phyloP scores from a whole-genome alignment of 2,888 invertebrate genomes.

The Pseudococcus jackbeardsleyi region DNA sequence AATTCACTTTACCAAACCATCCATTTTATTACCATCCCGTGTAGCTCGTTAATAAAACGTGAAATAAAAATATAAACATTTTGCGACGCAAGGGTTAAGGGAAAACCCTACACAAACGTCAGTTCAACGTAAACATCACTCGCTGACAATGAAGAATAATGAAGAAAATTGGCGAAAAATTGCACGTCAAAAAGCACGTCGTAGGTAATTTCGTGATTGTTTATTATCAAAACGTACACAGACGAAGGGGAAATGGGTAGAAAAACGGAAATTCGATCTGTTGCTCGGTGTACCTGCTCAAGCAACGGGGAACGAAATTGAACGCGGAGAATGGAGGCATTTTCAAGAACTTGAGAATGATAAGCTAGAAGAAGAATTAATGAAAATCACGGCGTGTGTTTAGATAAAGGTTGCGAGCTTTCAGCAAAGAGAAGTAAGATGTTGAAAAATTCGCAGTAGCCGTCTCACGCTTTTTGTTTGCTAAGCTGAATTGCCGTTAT shows the following conservation, averaged over 20 bases:
- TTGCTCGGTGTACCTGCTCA: background rate
- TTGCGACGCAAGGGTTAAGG: background rate
- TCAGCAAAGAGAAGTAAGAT: background rate
- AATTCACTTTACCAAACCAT: background rate
- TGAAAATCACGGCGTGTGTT: constrained; percentile 24
- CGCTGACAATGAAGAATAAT: background rate
- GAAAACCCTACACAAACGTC: background rate
- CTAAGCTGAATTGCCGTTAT: background rate
- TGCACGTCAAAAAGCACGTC: background rate
- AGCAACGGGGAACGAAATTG: background rate
- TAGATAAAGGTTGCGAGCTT: background rate
- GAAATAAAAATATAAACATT: background rate
- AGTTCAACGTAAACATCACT: background rate
- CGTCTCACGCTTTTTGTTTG: background rate
- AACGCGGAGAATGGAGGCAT: background rate
- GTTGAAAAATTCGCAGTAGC: background rate
- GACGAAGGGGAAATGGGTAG: background rate
- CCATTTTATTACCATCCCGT: background rate
- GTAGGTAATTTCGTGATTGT: background rate
- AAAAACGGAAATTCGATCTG: background rate
- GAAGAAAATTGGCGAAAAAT: background rate
- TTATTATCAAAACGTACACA: background rate
- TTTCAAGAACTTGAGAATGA: background rate
- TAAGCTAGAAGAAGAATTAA: background rate
- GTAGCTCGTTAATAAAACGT: background rate